Conservation (phyloP, 2,113 vertebrate genomes). For the Grallaria varia region DNA sequence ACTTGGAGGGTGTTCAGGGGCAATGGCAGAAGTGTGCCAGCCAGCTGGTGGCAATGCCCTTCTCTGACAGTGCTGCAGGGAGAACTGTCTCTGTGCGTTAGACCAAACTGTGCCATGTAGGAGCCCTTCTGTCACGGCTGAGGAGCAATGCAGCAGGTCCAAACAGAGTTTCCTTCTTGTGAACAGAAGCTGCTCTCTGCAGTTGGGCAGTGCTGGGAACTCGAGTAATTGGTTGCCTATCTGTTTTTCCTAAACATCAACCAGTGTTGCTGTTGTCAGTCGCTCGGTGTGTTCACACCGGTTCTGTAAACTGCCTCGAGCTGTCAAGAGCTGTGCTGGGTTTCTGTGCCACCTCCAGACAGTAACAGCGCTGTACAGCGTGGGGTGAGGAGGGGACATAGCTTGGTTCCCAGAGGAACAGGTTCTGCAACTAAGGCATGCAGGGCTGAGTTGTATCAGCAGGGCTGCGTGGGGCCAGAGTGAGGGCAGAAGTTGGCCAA, state of each 20-base stretch:
- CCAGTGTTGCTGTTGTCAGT: not conserved
- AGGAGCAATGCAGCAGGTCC: not conserved
- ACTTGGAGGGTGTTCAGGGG: not conserved
- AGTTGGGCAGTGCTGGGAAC: not conserved
- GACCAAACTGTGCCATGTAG: not conserved
- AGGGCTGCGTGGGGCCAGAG: not conserved
- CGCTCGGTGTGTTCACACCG: not conserved
- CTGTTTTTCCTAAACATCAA: conserved; percentile 37
- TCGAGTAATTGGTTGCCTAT: conserved; percentile 7
- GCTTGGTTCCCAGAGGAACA: not conserved
- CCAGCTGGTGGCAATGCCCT: not conserved
- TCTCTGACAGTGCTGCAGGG: not conserved
- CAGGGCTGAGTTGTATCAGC: not conserved
- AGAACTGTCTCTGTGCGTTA: not conserved
- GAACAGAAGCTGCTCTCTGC: not conserved
- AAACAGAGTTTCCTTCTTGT: not conserved
- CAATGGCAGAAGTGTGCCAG: not conserved
- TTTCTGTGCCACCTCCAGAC: not conserved
- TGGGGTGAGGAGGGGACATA: not conserved
- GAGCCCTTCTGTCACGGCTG: not conserved
- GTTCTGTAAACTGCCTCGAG: not conserved
- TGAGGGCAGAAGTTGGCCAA: not conserved
- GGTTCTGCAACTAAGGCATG: not conserved
- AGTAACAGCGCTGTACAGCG: not conserved
- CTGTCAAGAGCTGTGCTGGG: not conserved